phyloP scores from a whole-genome alignment of 2,888 invertebrate genomes.

The Aphidius colemani region DNA sequence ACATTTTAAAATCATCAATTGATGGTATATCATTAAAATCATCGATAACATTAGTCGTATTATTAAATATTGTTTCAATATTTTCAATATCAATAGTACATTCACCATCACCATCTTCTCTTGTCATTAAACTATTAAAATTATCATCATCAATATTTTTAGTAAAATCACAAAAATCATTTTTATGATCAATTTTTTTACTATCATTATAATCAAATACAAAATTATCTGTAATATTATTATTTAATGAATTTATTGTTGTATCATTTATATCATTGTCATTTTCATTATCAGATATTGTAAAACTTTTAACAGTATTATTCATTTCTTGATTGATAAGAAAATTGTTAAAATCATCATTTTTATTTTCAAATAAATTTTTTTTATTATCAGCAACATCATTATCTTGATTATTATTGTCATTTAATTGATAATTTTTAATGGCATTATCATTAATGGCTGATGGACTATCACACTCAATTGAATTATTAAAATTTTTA shows the following conservation, averaged over 20 bases:
- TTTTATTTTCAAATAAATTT: slow-evolving; percentile 24
- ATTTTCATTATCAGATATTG: slow-evolving; percentile 33
- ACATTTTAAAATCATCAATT: too few species aligned
- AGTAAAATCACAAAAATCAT: slow-evolving; percentile 24
- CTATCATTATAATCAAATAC: slow-evolving; percentile 38
- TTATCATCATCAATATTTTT: slow-evolving; percentile 8
- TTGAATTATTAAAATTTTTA: slow-evolving; percentile 43
- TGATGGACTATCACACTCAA: slow-evolving; percentile 35
- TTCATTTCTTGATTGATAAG: slow-evolving; percentile 33
- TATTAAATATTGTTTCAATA: slow-evolving; percentile 3
- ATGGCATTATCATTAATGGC: background rate
- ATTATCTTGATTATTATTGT: slow-evolving; percentile 24
- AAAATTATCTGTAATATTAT: slow-evolving; percentile 30
- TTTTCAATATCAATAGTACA: slow-evolving; percentile 12
- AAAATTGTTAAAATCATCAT: slow-evolving; percentile 33
- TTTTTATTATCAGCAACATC: slow-evolving; percentile 22
- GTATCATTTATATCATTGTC: slow-evolving; percentile 24
- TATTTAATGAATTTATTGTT: slow-evolving; percentile 27
- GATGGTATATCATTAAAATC: too few species aligned
- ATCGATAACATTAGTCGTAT: slow-evolving; percentile 26
- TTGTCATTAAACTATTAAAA: slow-evolving; percentile 16
- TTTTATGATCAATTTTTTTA: slow-evolving; percentile 21
- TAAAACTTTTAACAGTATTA: slow-evolving; percentile 30
- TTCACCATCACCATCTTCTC: slow-evolving; percentile 10
- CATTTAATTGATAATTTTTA: slow-evolving; percentile 11